Base-by-base conservation (phyloP, 2,113 vertebrate genomes). In the Nannobrachium achirus region DNA sequence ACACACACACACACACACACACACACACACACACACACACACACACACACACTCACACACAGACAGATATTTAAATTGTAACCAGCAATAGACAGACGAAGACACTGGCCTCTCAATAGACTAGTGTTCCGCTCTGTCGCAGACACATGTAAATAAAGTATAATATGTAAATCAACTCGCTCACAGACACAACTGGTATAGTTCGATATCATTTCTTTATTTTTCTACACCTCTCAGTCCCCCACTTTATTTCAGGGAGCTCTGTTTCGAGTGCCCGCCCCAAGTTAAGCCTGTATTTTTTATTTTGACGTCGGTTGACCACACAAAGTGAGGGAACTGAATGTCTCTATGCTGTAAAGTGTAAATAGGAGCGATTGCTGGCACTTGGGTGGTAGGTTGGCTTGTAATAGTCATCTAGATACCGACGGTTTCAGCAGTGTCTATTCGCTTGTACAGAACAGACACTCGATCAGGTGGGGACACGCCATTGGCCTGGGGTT, bases 71-170 rank as follows among this genome's bases (percentile, higher is more conserved):
- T 82, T 81, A 84, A 89, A 90, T 88, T 90, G 86, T 89, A 90
- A 91, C 89, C 87, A 90, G 87, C 88, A 91, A 89, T 85, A 88
- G 78, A 53, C 82, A 75, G 78, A 40, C 59, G 20, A 51, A 33
- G 69, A 69, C 81, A 79, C 81, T 77, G 77, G 83, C 50, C 50
- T 72, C 52, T 45, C 55, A 63, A 75, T 73, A 63, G 78, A 66
- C 81, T 84, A 64, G 81, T 80, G 86, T 60, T 79, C 50, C 55
- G n/a, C 79, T 79, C 81, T 85, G 78, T 82, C 78, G 1, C 53
- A 63, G 45, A 66, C 66, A 80, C 38, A 82, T 92, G 89, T 92
- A 89, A 79, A 92, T 91, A 90, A 25, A 83, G 44, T 71, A 79
- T 56, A 84, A 79, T 56, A 84, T 80, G 63, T 61, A 79, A 84